phyloP scores from a whole-genome alignment of 2,797 vertebrate species.

The Myotis daubentonii region DNA sequence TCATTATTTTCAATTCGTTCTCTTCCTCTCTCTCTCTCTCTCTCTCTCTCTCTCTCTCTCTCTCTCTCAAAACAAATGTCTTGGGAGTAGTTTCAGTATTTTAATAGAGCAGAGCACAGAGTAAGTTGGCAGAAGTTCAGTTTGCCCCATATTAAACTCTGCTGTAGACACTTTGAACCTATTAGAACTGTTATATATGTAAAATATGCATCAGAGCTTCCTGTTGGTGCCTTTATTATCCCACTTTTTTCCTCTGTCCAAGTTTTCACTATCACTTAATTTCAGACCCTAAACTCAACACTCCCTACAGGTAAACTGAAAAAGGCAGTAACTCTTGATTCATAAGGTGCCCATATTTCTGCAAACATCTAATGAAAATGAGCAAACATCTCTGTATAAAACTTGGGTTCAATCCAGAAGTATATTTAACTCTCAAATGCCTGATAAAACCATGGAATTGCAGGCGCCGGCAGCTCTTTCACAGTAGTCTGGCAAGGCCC shows the following conservation, averaged over 20 bases:
- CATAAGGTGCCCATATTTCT: constrained; percentile 57
- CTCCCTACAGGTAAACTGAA: constrained; percentile 48
- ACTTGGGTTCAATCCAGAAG: constrained; percentile 49
- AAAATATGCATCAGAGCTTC: constrained; percentile 51
- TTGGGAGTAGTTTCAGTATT: constrained; percentile 57
- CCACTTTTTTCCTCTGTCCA: neutral
- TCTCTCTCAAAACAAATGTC: constrained; percentile 66
- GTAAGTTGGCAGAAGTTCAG: constrained; percentile 70
- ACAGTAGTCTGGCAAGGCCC: neutral
- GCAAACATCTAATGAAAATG: constrained; percentile 69
- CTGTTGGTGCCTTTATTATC: constrained; percentile 26
- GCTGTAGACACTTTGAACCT: constrained; percentile 54
- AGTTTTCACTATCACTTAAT: constrained; percentile 67
- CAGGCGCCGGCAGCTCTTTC: neutral
- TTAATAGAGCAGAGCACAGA: constrained; percentile 56
- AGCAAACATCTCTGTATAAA: constrained; percentile 57
- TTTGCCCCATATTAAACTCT: constrained; percentile 59
- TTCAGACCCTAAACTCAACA: constrained; percentile 70
- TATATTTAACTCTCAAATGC: constrained; percentile 46
- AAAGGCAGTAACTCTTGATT: constrained; percentile 46
- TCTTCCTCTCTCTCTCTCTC: neutral
- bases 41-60: neutral
- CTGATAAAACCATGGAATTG: constrained; percentile 64
- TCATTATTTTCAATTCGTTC: neutral
- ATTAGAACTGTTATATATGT: constrained; percentile 31